Percentiles rank a stretch among this genome's conserved stretches.
Conservation (phyloP, 2,888 invertebrate genomes). For the Acanthosoma haemorrhoidale region DNA sequence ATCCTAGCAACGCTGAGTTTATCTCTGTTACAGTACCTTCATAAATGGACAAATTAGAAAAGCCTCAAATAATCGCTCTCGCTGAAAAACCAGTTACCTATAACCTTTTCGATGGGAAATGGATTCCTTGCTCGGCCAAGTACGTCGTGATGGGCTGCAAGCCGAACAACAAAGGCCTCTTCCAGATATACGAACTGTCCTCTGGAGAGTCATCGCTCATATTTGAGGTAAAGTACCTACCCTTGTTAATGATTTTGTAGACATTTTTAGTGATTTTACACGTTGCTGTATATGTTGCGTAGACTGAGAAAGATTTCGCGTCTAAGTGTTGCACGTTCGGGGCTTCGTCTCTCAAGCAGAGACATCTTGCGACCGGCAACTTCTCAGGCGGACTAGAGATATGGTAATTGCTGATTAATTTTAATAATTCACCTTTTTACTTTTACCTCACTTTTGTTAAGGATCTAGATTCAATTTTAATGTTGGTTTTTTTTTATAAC, state of each 20-base stretch:
- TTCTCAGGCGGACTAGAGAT: slow-evolving; percentile 79
- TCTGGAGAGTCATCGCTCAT: slow-evolving; percentile 66
- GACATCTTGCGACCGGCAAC: slow-evolving; percentile 85
- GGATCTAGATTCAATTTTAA: too few species aligned
- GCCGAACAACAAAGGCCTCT: slow-evolving; percentile 76
- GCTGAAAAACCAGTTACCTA: slow-evolving; percentile 75
- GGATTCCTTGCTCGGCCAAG: slow-evolving; percentile 92
- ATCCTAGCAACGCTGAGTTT: neutral
- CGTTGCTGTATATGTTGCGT: slow-evolving; percentile 28
- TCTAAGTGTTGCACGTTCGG: slow-evolving; percentile 93
- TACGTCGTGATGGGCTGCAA: slow-evolving; percentile 82
- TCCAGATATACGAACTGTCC: slow-evolving; percentile 74
- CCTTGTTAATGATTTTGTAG: too few species aligned
- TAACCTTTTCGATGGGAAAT: slow-evolving; percentile 86
- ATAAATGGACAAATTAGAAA: slow-evolving; percentile 44
- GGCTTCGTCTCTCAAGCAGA: slow-evolving; percentile 71
- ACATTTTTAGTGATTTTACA: neutral
- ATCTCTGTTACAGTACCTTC: neutral
- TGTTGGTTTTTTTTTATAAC: too few species aligned
- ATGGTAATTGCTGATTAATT: slow-evolving; percentile 55
- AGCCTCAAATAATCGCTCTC: slow-evolving; percentile 86
- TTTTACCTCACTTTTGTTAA: too few species aligned
- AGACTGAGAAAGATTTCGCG: slow-evolving; percentile 72
- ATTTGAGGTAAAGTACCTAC: slow-evolving; percentile 51
- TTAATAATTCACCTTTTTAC: too few species aligned